These are phyloP conservation scores for Sebastes variabilis DNA, from an alignment of 2,797 vertebrate species.

Conservation along the genomic window DNA sequence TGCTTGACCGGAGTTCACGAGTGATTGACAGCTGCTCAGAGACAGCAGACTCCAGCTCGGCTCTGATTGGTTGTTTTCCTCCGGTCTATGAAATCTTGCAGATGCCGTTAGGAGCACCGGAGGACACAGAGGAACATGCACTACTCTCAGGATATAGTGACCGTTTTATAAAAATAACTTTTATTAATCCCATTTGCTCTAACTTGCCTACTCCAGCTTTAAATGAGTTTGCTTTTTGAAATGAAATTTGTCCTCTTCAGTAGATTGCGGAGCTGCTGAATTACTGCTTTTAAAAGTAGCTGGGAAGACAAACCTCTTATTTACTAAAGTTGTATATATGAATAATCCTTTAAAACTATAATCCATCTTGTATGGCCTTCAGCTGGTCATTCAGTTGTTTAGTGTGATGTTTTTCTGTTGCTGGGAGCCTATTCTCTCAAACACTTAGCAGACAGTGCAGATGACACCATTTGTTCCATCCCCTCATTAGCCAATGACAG, in stretches of 20 bases:
- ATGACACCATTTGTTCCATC: slow-evolving; percentile 64
- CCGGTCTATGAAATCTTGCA: too few relatives aligned
- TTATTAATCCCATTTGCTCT: too few relatives aligned
- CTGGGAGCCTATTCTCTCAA: slow-evolving; percentile 42
- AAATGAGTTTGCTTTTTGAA: neutral
- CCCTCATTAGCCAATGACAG: slow-evolving; percentile 72
- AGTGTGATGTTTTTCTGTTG: slow-evolving; percentile 42
- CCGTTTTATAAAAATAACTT: too few relatives aligned
- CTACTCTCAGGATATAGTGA: too few relatives aligned
- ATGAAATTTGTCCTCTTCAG: neutral
- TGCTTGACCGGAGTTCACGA: too few relatives aligned
- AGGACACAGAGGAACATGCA: too few relatives aligned
- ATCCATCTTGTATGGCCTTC: neutral
- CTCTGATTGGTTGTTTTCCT: too few relatives aligned
- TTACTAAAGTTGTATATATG: neutral
- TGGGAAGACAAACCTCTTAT: neutral
- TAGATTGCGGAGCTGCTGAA: neutral
- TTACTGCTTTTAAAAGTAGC: neutral
- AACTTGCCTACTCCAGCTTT: too few relatives aligned
- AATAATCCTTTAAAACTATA: neutral
- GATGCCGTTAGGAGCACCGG: too few relatives aligned
- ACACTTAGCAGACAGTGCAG: slow-evolving; percentile 53
- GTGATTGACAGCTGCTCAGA: too few relatives aligned
- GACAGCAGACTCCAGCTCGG: too few relatives aligned
- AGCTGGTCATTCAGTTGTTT: slow-evolving; percentile 13